Base-by-base conservation (phyloP, 2,888 invertebrate genomes). In the Brenthis hecate region DNA sequence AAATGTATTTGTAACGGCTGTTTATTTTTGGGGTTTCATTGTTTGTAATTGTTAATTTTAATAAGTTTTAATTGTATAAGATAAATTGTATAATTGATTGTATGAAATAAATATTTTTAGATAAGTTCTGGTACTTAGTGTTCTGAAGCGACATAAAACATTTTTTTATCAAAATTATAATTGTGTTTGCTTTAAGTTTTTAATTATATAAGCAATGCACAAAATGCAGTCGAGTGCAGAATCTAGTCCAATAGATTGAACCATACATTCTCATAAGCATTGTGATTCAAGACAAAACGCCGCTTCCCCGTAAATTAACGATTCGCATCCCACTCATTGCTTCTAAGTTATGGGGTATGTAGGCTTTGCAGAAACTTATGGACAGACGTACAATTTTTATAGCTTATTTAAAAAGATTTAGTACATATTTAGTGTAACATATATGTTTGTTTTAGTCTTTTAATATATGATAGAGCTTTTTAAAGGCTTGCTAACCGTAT, bases 261-360 rank as follows among this genome's bases (percentile, higher is more conserved):
- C 19, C 51, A 62, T 62, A 53, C 43, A 53, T 64, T 47, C 55
- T 55, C 63, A 64, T 64, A 54, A 47, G 63, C 28, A 64, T 64
- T 64, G 63, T 64, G 63, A 64, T 64, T 64, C 63, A 55, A 47
- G 63, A 55, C 54, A 64, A 55, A 55, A 54, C n/a, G 54, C 28
- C 47, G 64, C 19, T 64, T 28, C 55, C 23, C 48, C 64, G 43
- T 64, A 56, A 64, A 64, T 64, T 64, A 64, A 53, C 55, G 64
- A 56, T 64, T 64, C 64, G 55, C 55, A 64, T 62, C 53, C 62
- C 32, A 64, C 28, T 55, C 64, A 64, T 64, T 64, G 64, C 55
- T 56, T 47, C 53, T 53, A 53, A 62, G 51, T 62, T 36, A 62
- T 51, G 19, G 36, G 32, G 53, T 62, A 53, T 53, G n/a, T 43